Conservation (phyloP, 2,797 vertebrate species). For the Etheostoma nigrum region DNA sequence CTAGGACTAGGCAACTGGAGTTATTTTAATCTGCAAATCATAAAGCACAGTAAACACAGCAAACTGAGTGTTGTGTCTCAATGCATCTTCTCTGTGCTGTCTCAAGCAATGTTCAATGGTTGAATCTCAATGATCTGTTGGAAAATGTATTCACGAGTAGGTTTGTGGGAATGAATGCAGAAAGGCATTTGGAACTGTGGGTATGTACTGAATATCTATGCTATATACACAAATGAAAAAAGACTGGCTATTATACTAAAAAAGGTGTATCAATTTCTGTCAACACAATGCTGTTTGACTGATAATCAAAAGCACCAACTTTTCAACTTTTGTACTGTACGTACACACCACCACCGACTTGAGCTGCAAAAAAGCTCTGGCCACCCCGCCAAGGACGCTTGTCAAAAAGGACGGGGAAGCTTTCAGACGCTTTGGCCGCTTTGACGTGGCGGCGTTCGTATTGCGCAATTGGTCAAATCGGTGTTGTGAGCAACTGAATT, state of each 20-base stretch:
- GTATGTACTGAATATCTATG: background rate
- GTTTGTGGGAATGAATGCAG: background rate
- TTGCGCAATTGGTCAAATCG: too few species aligned
- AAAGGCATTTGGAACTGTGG: background rate
- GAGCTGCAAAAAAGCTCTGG: too few species aligned
- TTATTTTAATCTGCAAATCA: slow-evolving; percentile 1
- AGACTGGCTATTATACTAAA: background rate
- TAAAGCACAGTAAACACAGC: slow-evolving; percentile 4
- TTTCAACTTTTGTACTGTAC: too few species aligned
- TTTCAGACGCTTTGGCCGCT: too few species aligned
- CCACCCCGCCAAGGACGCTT: too few species aligned
- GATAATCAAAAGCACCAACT: background rate
- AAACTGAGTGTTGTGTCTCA: background rate
- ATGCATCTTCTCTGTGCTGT: slow-evolving; percentile 7
- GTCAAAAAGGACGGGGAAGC: too few species aligned
- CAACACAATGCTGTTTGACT: background rate
- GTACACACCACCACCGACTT: too few species aligned
- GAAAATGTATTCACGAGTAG: background rate
- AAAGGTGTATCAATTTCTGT: background rate
- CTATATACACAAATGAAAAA: background rate
- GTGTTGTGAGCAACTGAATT: too few species aligned
- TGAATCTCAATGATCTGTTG: background rate
- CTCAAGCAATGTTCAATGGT: background rate
- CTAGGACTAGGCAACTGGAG: slow-evolving; percentile 3
- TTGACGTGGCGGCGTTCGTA: too few species aligned